Evolutionary conservation across 2,888 invertebrate species (phyloP), one percentile per base, ranked within the genome.

Genomic region (Apodemia duryi): DNA sequence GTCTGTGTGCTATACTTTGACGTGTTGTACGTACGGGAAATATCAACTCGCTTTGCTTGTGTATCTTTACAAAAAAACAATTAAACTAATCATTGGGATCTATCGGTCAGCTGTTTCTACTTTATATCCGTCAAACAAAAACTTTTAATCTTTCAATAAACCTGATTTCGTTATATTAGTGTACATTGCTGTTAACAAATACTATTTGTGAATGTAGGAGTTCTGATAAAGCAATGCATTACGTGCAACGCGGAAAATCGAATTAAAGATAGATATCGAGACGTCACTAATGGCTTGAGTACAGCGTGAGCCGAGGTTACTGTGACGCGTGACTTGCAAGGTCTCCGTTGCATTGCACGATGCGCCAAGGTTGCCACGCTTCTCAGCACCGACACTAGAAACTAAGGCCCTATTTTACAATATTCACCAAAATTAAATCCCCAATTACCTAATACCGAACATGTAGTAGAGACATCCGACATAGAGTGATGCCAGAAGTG

Each of bases 281-380:
- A 78, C 77, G 81, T 74, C 81, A 75, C 78, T 75, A 86, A 75
- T 76, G 82, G 81, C 72, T 77, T 82, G 84, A 87, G 85, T 85
- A 88, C 86, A 82, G 85, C 87, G 86, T 84, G 87, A 86, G 86
- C 81, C 90, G 91, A 91, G 91, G 91, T 91, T 91, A 90, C 84
- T 85, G 87, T 90, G 91, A 91, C 91, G 91, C 91, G 91, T 91
- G 90, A 91, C 91, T 91, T 91, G 91, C 91, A 91, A 91, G 91
- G 91, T 91, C 89, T 83, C 85, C 86, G 88, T 85, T 91, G 91
- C 91, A 91, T 86, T 91, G 90, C 90, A 88, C 90, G 91, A 91
- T 91, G 91, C 89, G 88, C 89, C 91, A 91, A 91, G 91, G 91
- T 91, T 91, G 89, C 83, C 79, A 84, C 83, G 83, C 84, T 85